Evolutionary conservation across 2,113 vertebrate species (phyloP).

Genomic region (Cebidichthys violaceus): DNA sequence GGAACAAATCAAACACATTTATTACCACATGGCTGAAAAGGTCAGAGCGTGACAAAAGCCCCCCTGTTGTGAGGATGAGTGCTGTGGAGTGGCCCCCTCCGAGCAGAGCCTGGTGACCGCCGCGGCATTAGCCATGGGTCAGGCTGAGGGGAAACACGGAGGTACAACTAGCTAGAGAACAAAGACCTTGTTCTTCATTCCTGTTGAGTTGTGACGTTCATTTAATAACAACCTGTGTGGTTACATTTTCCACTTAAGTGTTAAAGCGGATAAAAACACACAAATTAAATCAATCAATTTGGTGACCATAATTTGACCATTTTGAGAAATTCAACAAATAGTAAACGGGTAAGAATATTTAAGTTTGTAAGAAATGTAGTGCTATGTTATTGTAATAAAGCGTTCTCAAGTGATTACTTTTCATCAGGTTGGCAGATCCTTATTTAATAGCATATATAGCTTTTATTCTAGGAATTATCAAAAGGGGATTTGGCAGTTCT

Average conservation of each 20-base stretch:
- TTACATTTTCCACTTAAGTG: conserved; percentile 39
- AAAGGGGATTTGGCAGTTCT: background rate
- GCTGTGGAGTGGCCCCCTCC: conserved; percentile 62
- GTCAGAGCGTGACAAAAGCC: conserved; percentile 75
- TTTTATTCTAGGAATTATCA: background rate
- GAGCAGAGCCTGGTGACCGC: conserved; percentile 52
- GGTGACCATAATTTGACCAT: background rate
- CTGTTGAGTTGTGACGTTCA: conserved; percentile 42
- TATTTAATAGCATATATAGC: background rate
- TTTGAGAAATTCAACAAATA: background rate
- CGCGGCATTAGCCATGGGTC: conserved; percentile 78
- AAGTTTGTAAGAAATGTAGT: background rate
- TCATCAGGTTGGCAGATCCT: background rate
- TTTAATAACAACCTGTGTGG: conserved; percentile 40
- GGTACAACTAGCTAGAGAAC: conserved; percentile 44
- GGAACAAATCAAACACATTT: conserved; percentile 82
- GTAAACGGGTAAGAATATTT: background rate
- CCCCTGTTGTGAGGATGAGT: conserved; percentile 76
- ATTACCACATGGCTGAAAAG: conserved; percentile 73
- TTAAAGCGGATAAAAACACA: conserved; percentile 7
- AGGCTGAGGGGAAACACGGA: conserved; percentile 54
- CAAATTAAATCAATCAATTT: conserved; percentile 25
- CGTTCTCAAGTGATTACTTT: background rate
- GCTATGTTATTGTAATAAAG: background rate
- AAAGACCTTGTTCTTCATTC: conserved; percentile 49